Percentiles rank a stretch among this genome's conserved stretches.
Conservation (phyloP, 2,888 invertebrate species). For the Agonopterix subpropinquella region DNA sequence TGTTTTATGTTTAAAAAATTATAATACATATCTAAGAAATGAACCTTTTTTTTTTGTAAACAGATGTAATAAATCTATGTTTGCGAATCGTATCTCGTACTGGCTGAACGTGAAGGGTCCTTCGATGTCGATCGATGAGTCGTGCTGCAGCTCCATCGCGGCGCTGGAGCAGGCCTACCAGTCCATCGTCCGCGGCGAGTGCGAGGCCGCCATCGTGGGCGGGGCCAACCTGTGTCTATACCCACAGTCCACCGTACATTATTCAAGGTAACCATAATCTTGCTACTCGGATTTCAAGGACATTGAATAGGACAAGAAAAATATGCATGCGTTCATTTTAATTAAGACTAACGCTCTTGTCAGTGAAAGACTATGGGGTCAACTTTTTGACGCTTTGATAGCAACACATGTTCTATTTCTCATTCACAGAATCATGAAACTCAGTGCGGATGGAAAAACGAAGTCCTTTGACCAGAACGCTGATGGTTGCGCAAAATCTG, state of each 20-base stretch:
- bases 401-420: neutral
- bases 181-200: slow-evolving; percentile 41
- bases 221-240: slow-evolving; percentile 75
- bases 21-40: no score
- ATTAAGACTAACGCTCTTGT: no score
- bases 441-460: slow-evolving; percentile 88
- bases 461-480: slow-evolving; percentile 89
- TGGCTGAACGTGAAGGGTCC: slow-evolving; percentile 58
- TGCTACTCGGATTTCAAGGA: no score
- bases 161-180: slow-evolving; percentile 45
- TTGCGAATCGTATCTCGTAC: slow-evolving; percentile 56
- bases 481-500: slow-evolving; percentile 85
- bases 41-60: no score
- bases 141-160: slow-evolving; percentile 42
- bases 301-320: no score
- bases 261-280: slow-evolving; percentile 30
- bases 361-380: no score
- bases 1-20: no score
- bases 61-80: slow-evolving; percentile 53
- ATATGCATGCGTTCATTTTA: no score
- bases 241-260: slow-evolving; percentile 57
- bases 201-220: slow-evolving; percentile 76
- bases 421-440: slow-evolving; percentile 29
- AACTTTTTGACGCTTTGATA: no score
- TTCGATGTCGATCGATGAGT: slow-evolving; percentile 41